Conservation (phyloP, 2,797 vertebrate genomes). For the Agapornis canus region DNA sequence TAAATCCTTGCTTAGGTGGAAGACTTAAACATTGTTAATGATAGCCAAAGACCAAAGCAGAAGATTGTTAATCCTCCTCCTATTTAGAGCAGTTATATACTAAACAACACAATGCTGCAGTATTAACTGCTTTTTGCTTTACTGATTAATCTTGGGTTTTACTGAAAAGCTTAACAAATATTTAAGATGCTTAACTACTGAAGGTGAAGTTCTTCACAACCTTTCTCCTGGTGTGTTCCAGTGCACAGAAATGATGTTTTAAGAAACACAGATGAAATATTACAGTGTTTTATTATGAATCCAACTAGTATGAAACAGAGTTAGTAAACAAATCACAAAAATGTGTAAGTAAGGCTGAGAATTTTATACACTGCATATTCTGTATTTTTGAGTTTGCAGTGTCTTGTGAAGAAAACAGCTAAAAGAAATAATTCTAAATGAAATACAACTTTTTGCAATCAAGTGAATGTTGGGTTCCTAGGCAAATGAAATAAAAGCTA, state of each 20-base stretch:
- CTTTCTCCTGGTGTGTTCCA: not conserved
- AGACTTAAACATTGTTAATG: not conserved
- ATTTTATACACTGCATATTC: not conserved
- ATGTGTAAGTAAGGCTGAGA: not conserved
- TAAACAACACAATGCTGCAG: not conserved
- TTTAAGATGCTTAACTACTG: not conserved
- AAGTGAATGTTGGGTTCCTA: not conserved
- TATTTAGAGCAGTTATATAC: not conserved
- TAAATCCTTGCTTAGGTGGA: not conserved
- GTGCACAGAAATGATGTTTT: not conserved
- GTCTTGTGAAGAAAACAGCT: not conserved
- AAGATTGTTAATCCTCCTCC: not conserved
- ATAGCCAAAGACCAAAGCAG: conserved; percentile 3
- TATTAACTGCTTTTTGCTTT: not conserved
- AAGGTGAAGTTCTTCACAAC: not conserved
- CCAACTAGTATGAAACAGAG: not conserved
- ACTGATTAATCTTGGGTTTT: not conserved
- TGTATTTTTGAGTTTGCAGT: not conserved
- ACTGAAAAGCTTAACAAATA: not conserved
- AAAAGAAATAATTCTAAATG: not conserved
- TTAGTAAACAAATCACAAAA: not conserved
- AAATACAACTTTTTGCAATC: not conserved
- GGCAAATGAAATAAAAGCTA: not conserved
- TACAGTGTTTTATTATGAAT: not conserved
- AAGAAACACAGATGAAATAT: not conserved